phyloP scores from a whole-genome alignment of 2,113 vertebrate species.

The Tyrannus savana region DNA sequence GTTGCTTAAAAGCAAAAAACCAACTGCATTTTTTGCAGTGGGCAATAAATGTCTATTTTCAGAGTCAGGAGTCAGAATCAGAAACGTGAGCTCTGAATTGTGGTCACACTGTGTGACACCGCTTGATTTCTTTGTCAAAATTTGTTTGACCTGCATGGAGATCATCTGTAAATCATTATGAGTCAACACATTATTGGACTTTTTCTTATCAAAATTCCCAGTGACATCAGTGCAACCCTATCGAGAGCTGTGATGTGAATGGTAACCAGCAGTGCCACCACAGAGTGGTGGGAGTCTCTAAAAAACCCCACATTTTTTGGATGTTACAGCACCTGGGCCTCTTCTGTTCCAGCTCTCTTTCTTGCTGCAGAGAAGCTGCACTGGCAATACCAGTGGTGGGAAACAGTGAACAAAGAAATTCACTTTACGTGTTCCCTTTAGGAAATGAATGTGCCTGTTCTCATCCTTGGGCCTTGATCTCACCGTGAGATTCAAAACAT shows the following conservation, averaged over 20 bases:
- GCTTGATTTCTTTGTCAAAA: not conserved
- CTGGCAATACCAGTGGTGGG: not conserved
- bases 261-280: not conserved
- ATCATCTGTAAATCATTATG: not conserved
- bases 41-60: not conserved
- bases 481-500: not conserved
- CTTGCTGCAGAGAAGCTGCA: not conserved
- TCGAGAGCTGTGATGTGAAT: not conserved
- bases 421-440: not conserved
- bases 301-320: not conserved
- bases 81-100: not conserved
- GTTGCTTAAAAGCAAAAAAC: not conserved
- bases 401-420: not conserved
- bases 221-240: not conserved
- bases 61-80: not conserved
- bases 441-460: not conserved
- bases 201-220: not conserved
- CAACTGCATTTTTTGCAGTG: not conserved
- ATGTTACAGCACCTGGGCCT: not conserved
- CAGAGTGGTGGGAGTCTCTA: not conserved
- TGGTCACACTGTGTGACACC: not conserved
- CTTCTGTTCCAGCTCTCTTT: not conserved
- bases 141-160: not conserved
- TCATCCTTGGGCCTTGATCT: not conserved
- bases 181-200: not conserved